Conservation (phyloP, 2,888 invertebrate genomes). For the Latrodectus elegans region DNA sequence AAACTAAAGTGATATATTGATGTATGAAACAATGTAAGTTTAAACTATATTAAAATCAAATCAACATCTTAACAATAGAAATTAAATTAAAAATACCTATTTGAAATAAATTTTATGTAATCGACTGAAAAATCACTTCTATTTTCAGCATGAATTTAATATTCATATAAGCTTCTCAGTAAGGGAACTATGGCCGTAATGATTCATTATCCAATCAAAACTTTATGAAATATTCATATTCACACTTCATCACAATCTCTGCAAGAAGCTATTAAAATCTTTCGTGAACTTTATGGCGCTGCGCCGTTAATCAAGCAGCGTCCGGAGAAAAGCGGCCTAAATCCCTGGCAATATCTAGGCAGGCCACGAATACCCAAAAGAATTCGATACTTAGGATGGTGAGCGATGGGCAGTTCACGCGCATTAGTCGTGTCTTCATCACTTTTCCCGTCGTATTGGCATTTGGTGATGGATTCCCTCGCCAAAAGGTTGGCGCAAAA, state of each 20-base stretch:
- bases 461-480: constrained; percentile 30
- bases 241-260: not conserved
- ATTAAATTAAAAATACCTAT: no score
- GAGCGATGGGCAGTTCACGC: constrained; percentile 8
- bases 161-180: not conserved
- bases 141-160: not conserved
- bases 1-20: no score
- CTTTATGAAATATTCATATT: not conserved
- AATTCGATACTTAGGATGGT: not conserved
- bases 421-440: constrained; percentile 27
- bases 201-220: not conserved
- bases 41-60: no score
- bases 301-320: not conserved
- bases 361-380: not conserved
- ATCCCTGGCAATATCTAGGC: not conserved
- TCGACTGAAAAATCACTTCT: not conserved
- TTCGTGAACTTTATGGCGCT: not conserved
- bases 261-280: not conserved
- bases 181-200: not conserved
- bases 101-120: no score
- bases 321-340: not conserved
- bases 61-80: no score
- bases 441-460: not conserved
- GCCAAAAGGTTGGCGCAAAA: constrained; percentile 9
- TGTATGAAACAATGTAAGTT: no score